Base-by-base conservation (phyloP, 2,888 invertebrate species). In the Heteromurus nitidus region DNA sequence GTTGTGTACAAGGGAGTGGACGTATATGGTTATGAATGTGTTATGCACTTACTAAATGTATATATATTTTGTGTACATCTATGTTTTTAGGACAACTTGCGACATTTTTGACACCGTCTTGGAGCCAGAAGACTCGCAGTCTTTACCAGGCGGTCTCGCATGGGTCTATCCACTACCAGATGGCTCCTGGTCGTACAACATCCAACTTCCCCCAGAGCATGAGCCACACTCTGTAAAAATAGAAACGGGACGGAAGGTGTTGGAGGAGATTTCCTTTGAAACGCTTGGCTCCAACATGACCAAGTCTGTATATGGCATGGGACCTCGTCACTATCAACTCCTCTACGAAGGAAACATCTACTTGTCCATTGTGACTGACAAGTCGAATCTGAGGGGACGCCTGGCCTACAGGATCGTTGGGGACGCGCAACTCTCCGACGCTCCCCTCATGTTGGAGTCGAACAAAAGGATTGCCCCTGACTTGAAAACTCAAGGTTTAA, bases 321-420 rank as follows among this genome's bases (percentile, higher is more conserved):
- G 94, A 58, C 95, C 96, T 0, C 92, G 95, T 84, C 93, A 96
- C 1, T 91, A 96, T 60, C 95, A 96, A 86, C 94, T 95, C 0
- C 89, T 97, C 26, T 95, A 96, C 88, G 93, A 93, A 70, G 95
- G 95, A 0, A 95, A 95, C 85, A 90, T 96, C 24, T 93, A 93
- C 20, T 93, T 96, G 0, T 94, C 94, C 88, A 93, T 96, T 18
- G 93, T 92, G 0, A 91, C 92, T 1, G 91, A 91, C 18, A 91
- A 91, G 53, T 36, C 72, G 26, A 90, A 90, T 0, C 91, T 96
- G 9, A 5, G 93, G 93, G 70, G 95, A 93, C 2, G 95, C 93
- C 88, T 94, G 93, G 0, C 92, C 93, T 68, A 94, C 93, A 87
- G 92, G 92, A 0, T 92, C 92, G 0, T 92, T 92, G 68, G 95